These are phyloP conservation scores for Amphipyra berbera DNA, from an alignment of 2,888 invertebrate species.

Conservation along the genomic window DNA sequence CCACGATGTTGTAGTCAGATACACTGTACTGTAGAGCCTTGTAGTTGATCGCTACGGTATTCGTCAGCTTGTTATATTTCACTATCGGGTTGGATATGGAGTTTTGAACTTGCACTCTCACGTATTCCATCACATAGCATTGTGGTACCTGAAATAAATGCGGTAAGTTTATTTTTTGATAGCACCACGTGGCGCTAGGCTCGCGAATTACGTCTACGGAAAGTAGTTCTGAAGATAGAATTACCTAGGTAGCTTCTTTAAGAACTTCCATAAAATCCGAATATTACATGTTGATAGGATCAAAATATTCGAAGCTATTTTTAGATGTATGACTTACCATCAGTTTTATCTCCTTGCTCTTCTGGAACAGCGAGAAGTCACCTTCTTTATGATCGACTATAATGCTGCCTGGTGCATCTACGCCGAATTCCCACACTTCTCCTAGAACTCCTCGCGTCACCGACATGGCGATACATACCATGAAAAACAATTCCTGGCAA, in stretches of 20 bases:
- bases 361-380: constrained; percentile 26
- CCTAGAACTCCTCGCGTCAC: neutral
- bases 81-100: constrained; percentile 46
- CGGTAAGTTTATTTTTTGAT: constrained; percentile 8
- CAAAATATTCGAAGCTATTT: neutral
- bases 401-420: constrained; percentile 34
- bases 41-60: constrained; percentile 51
- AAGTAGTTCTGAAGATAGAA: no score
- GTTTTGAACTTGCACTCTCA: constrained; percentile 54
- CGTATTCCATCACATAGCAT: constrained; percentile 38
- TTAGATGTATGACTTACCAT: constrained; percentile 20
- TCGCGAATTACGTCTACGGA: no score
- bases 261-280: no score
- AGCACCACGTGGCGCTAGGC: no score
- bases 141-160: constrained; percentile 28
- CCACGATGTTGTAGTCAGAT: constrained; percentile 48
- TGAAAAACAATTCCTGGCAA: neutral
- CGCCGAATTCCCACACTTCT: constrained; percentile 40
- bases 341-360: constrained; percentile 19
- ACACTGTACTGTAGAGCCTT: constrained; percentile 41
- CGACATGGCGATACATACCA: constrained; percentile 11
- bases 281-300: no score
- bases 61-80: constrained; percentile 30
- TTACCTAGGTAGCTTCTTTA: no score
- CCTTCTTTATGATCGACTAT: constrained; percentile 34